Evolutionary conservation across 2,888 invertebrate species (phyloP).

Genomic region (Operophtera brumata): DNA sequence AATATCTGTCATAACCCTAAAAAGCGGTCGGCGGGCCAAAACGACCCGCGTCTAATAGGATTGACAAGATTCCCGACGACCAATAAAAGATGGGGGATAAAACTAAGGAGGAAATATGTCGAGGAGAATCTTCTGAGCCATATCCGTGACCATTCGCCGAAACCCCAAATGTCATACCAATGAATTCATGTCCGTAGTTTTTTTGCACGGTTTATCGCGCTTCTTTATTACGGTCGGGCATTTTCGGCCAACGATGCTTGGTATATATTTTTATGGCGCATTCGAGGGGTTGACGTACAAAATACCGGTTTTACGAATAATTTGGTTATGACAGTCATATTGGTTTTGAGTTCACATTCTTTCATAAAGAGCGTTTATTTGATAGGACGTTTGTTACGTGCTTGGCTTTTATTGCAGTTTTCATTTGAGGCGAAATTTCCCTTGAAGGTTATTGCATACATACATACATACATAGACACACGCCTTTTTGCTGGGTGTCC

Average conservation of each 20-base stretch:
- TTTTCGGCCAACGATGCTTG: constrained; percentile 52
- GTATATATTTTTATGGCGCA: constrained; percentile 60
- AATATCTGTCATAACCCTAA: constrained; percentile 49
- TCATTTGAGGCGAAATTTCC: constrained; percentile 8
- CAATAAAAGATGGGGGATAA: constrained; percentile 77
- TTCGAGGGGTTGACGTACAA: constrained; percentile 53
- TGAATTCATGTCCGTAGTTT: constrained; percentile 78
- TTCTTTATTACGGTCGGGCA: constrained; percentile 76
- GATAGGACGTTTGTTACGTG: constrained; percentile 20
- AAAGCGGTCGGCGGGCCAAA: constrained; percentile 47
- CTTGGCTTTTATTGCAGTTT: constrained; percentile 21
- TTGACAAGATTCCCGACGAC: constrained; percentile 72
- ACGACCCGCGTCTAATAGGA: constrained; percentile 63
- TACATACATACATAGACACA: too few species aligned
- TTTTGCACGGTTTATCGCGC: constrained; percentile 76
- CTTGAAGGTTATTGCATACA: constrained; percentile 9
- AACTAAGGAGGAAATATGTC: constrained; percentile 76
- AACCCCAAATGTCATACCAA: constrained; percentile 78
- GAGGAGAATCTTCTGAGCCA: constrained; percentile 42
- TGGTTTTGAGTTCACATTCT: constrained; percentile 56
- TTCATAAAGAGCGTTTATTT: constrained; percentile 45
- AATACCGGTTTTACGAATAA: constrained; percentile 65
- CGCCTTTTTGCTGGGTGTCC: too few species aligned
- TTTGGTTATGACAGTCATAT: constrained; percentile 74
- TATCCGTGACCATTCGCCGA: constrained; percentile 71